Percentiles rank a stretch among this genome's conserved stretches.
These are phyloP conservation scores for Anas flavirostris DNA, from an alignment of 2,797 vertebrate species.

Conservation along the genomic window DNA sequence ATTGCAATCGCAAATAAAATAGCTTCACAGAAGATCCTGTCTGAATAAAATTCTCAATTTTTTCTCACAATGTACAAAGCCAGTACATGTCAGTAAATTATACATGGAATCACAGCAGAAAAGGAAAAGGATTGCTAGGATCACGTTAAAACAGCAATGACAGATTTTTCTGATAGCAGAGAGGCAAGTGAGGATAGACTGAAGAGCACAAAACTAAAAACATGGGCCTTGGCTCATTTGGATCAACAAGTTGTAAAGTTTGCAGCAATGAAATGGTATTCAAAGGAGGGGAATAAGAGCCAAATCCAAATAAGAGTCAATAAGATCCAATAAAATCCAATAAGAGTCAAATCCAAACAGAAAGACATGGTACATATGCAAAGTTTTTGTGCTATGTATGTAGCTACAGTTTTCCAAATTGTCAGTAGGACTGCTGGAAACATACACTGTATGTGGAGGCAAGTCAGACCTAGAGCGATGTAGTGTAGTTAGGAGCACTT, in stretches of 20 bases:
- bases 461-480: not conserved
- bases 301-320: not conserved
- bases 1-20: too few relatives aligned
- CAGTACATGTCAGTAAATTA: not conserved
- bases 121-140: not conserved
- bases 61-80: not conserved
- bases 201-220: not conserved
- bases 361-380: not conserved
- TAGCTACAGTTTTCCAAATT: not conserved
- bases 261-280: not conserved
- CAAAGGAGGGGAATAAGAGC: not conserved
- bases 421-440: not conserved
- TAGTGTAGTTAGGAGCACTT: not conserved
- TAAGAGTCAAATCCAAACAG: not conserved
- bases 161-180: not conserved
- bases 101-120: not conserved
- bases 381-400: not conserved
- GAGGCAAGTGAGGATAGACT: not conserved
- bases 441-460: fast-evolving
- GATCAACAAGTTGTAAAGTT: not conserved
- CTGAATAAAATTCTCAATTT: too few relatives aligned
- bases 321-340: too few relatives aligned
- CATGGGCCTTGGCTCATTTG: fast-evolving
- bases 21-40: too few relatives aligned
- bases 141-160: not conserved